phyloP scores from a whole-genome alignment of 2,888 invertebrate species.

The Sminthurides aquaticus region DNA sequence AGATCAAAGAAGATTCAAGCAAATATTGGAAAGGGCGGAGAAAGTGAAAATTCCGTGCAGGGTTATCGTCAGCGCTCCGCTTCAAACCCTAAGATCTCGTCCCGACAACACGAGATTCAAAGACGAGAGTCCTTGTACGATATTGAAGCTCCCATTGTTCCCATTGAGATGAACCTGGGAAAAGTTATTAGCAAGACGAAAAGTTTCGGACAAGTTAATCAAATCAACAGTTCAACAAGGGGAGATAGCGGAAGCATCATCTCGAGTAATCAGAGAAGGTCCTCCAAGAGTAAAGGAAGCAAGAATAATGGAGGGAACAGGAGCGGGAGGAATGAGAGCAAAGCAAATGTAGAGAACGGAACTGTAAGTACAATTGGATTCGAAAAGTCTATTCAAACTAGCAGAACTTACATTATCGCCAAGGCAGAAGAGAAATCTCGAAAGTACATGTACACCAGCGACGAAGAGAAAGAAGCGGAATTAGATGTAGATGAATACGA shows the following conservation, averaged over 20 bases:
- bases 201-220: not conserved
- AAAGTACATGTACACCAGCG: slow-evolving; percentile 20
- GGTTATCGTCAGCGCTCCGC: not conserved
- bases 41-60: too few relatives aligned
- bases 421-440: slow-evolving; percentile 9
- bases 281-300: not conserved
- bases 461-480: slow-evolving; percentile 22
- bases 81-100: not conserved
- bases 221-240: not conserved
- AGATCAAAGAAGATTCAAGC: slow-evolving; percentile 16
- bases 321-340: not conserved
- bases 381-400: not conserved
- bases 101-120: slow-evolving; percentile 7
- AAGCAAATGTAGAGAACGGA: not conserved
- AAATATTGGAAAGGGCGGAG: too few relatives aligned
- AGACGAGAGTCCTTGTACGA: slow-evolving; percentile 33
- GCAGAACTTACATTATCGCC: slow-evolving; percentile 11
- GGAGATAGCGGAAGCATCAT: not conserved
- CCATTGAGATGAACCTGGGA: slow-evolving; percentile 5
- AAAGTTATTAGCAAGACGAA: slow-evolving; percentile 11
- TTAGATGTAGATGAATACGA: slow-evolving; percentile 26
- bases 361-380: not conserved
- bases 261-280: not conserved
- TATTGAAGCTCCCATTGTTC: slow-evolving; percentile 39
- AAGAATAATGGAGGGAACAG: not conserved